Evolutionary conservation across 1,140 invertebrate species (phyloP).

Genomic region (Drosophila sulfurigaster): DNA sequence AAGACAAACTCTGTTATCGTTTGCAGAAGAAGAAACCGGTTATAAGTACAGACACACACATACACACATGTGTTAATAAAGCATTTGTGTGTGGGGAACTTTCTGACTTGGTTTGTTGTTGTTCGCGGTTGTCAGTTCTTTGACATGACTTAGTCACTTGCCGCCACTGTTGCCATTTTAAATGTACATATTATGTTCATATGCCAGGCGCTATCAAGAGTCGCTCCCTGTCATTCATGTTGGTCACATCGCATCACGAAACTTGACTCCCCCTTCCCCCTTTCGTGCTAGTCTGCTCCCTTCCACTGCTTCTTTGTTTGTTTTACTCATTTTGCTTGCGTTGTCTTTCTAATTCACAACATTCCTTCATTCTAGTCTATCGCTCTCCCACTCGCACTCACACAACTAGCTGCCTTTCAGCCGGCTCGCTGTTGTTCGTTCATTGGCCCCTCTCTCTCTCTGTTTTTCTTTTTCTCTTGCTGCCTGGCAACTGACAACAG

Average conservation of each 20-base stretch:
- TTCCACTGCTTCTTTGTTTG: conserved; percentile 1
- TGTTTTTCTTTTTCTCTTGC: conserved; percentile 27
- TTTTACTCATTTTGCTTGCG: neutral
- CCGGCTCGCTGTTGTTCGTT: neutral
- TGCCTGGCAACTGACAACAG: conserved; percentile 26
- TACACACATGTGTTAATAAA: neutral
- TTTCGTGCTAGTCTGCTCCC: neutral
- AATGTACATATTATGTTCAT: neutral
- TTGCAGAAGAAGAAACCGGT: conserved; percentile 57
- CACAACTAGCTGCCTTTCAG: neutral
- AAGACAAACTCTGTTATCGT: conserved; percentile 57
- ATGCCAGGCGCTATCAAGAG: conserved; percentile 25
- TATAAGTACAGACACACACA: conserved; percentile 36
- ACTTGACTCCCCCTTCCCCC: neutral
- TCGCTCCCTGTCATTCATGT: conserved; percentile 21
- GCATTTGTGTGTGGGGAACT: conserved; percentile 33
- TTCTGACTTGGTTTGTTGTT: conserved; percentile 45
- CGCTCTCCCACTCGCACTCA: neutral
- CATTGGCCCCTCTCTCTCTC: neutral
- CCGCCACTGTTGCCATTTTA: conserved; percentile 21
- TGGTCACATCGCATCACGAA: neutral
- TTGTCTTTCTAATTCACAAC: conserved; percentile 25
- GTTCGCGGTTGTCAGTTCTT: conserved; percentile 14
- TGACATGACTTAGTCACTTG: conserved; percentile 33
- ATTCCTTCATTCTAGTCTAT: conserved; percentile 21